Conservation (phyloP, 2,797 vertebrate genomes). For the Pseudopleuronectes americanus region DNA sequence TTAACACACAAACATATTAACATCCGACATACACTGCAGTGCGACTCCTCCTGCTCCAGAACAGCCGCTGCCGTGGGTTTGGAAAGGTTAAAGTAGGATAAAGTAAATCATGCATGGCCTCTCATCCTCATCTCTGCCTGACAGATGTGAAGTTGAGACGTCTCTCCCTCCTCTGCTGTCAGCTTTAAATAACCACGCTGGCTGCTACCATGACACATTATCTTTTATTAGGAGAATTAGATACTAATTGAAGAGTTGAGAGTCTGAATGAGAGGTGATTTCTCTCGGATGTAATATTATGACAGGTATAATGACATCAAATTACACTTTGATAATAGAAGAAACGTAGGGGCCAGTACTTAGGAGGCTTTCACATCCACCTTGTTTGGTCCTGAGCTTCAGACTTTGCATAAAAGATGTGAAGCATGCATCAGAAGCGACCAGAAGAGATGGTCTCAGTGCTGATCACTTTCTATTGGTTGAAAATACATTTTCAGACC, state of each 20-base stretch:
- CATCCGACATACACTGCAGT: background rate
- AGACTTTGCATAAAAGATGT: no score
- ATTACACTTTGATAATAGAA: slow-evolving; percentile 3
- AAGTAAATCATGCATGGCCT: slow-evolving; percentile 33
- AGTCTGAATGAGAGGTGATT: slow-evolving; percentile 15
- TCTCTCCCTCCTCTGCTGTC: slow-evolving; percentile 16
- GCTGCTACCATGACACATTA: slow-evolving; percentile 29
- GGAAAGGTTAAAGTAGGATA: slow-evolving; percentile 16
- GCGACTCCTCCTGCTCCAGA: slow-evolving; percentile 20
- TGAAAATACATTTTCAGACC: no score
- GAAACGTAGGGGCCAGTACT: no score
- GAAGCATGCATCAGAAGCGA: no score
- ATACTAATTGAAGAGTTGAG: slow-evolving; percentile 18
- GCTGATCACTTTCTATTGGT: no score
- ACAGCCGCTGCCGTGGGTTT: slow-evolving; percentile 16
- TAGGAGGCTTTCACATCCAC: no score
- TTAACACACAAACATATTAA: background rate
- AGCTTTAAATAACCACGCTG: slow-evolving; percentile 16
- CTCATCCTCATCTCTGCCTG: slow-evolving; percentile 11
- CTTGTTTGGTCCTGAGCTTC: no score
- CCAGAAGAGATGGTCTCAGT: no score
- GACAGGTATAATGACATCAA: slow-evolving; percentile 20
- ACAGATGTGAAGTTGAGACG: slow-evolving; percentile 24
- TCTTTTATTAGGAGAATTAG: slow-evolving; percentile 33
- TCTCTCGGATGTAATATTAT: background rate